These are phyloP conservation scores for Hippocampus barbouri DNA, from an alignment of 2,113 vertebrate species.

Conservation along the genomic window DNA sequence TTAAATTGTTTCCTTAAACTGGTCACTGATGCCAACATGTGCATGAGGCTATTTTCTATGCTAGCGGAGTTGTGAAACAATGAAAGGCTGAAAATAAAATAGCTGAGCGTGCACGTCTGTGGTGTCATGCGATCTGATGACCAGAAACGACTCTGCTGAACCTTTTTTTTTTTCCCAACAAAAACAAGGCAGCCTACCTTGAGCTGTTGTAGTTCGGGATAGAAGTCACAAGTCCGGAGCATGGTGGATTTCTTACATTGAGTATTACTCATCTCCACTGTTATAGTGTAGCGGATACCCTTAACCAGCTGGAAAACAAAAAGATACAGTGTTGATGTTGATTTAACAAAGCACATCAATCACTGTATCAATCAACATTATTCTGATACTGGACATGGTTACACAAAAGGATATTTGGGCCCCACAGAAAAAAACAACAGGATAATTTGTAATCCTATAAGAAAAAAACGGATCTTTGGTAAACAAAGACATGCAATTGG, in stretches of 20 bases:
- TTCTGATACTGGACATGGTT: background rate
- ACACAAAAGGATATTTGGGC: background rate
- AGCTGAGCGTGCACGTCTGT: background rate
- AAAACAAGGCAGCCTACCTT: constrained; percentile 65
- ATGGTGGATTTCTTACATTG: constrained; percentile 72
- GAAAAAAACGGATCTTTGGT: no score
- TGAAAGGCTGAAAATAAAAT: background rate
- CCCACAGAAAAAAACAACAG: background rate
- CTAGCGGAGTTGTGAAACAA: background rate
- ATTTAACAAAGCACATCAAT: background rate
- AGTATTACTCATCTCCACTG: constrained; percentile 75
- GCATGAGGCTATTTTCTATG: background rate
- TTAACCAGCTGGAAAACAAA: constrained; percentile 74
- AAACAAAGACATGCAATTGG: no score
- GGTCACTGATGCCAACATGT: background rate
- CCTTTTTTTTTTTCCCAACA: background rate
- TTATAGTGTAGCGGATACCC: constrained; percentile 78
- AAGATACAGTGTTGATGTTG: constrained; percentile 1
- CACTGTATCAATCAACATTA: background rate
- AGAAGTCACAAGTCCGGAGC: constrained; percentile 61
- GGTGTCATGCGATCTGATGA: background rate
- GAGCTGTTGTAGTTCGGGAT: constrained; percentile 71
- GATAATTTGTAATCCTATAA: no score
- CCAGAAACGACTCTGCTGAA: background rate
- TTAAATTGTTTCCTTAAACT: background rate